phyloP scores from a whole-genome alignment of 2,797 vertebrate genomes.

The Sebastolobus alascanus region DNA sequence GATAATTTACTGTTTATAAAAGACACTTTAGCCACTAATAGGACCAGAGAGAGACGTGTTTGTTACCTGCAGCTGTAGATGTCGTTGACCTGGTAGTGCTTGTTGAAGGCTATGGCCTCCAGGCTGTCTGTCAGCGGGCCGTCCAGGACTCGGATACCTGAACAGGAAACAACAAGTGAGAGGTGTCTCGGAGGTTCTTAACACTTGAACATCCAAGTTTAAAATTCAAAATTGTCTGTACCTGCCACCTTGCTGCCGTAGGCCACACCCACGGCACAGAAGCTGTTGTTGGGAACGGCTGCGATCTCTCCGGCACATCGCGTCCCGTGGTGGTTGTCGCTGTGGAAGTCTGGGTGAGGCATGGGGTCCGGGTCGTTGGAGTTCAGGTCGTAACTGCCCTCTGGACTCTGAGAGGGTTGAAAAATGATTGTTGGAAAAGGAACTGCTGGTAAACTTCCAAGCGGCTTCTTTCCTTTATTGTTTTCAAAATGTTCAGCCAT shows the following conservation, averaged over 20 bases:
- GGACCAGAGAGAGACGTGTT: not conserved
- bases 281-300: slow-evolving; percentile 95
- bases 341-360: slow-evolving; percentile 92
- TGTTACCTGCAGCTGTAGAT: slow-evolving; percentile 98
- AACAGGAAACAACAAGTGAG: not conserved
- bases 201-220: not conserved
- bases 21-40: not conserved
- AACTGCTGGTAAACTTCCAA: not conserved
- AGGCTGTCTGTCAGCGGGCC: slow-evolving; percentile 98
- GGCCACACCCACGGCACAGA: slow-evolving; percentile 96
- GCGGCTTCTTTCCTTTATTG: not conserved
- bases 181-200: not conserved
- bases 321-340: slow-evolving; percentile 96
- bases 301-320: slow-evolving; percentile 97
- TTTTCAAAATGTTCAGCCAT: not conserved
- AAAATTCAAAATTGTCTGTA: slow-evolving; percentile 42
- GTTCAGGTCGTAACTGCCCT: slow-evolving; percentile 98
- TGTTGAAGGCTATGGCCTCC: slow-evolving; percentile 98
- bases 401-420: slow-evolving; percentile 89
- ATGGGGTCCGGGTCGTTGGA: slow-evolving; percentile 97
- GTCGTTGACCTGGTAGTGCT: slow-evolving; percentile 98
- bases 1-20: not conserved
- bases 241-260: slow-evolving; percentile 96
- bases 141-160: slow-evolving; percentile 96
- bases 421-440: not conserved